Evolutionary conservation across 2,888 invertebrate genomes (phyloP), one percentile per base, ranked within the genome.

Genomic region (Drosophila sordidapex): DNA sequence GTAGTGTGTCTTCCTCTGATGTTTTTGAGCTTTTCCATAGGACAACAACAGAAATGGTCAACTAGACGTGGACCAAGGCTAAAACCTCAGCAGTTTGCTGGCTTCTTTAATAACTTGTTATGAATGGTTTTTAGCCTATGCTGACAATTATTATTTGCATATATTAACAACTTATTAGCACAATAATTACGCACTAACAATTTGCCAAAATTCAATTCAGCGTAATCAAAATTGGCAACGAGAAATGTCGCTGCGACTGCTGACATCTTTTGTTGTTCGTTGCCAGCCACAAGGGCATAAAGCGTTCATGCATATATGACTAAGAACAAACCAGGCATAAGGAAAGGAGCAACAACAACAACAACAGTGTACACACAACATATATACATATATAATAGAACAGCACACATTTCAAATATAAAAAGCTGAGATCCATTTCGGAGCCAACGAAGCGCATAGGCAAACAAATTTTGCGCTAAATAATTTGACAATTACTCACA

Each of bases 401-500:
- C n/a, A 46, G 48, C 51, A 27, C 59, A 71, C 53, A 76, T 56
- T 64, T 72, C 38, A 74, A 78, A 72, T 69, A 70, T 66, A 73
- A 77, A 75, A 77, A 80, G 81, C 82, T 79, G 79, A 80, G 83
- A 87, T 90, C 91, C 92, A 89, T 92, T 91, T 87, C 79, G 82
- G 62, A 84, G 81, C 86, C 90, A 91, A 81, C 92, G 91, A 85
- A 91, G 90, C 91, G 91, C 81, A 89, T 83, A 92, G 86, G 89
- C 92, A 92, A 92, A 92, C 92, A 92, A 92, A 92, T 89, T 91
- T 92, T 92, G 90, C 91, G 91, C 92, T 92, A 92, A 92, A 92
- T 92, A 92, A 92, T 92, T 92, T 92, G 91, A 92, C 92, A 92
- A 92, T 91, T 91, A 92, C 91, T 92, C 91, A 91, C 91, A 90